Evolutionary conservation across 1,140 invertebrate genomes (phyloP), one percentile per base, ranked within the genome.

Genomic region (Drosophila nasuta): DNA sequence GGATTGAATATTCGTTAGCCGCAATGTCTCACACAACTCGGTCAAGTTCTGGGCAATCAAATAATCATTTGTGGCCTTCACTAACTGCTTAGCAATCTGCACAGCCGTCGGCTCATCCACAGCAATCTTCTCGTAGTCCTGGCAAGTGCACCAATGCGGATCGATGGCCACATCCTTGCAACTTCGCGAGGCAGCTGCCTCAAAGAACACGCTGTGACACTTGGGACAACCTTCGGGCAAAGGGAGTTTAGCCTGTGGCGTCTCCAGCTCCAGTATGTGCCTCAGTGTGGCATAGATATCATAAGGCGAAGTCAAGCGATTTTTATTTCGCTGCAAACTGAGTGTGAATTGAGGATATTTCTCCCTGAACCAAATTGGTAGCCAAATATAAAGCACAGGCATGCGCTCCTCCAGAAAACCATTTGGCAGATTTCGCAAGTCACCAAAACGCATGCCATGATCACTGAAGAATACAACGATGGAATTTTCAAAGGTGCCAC

Each of bases 391-490:
- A 11, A 97, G 93, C 76, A 98, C 96, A 0, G 98, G 98, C 30
- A 99, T 92, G 33, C 97, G 93, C 90, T 98, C 98, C 92, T 99
- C 98, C 97, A 94, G 92, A 96, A 83, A 96, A 0, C 98, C 98
- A 62, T 96, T 94, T 78, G 70, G n/a, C 46, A 92, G 59, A 56
- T 94, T 92, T 11, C 96, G 91, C 17, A 98, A 95, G 5, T 93
- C 91, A 3, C 98, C 98, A 93, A 96, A 98, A 25, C 98, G 92
- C 88, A 97, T 96, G 0, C 98, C 98, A 93, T 99, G 98, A 92
- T 99, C 98, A 77, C 97, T 98, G 72, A 98, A 94, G 28, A 98
- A 94, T 8, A 99, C 93, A 0, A 99, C 88, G 68, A 96, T 93
- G 0, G 95, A 95, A 59, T 95, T 94, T 25, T 96, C 94, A 62